Percentiles rank a stretch among this genome's conserved stretches.
Conservation (phyloP, 2,113 vertebrate species). For the Ahaetulla prasina region DNA sequence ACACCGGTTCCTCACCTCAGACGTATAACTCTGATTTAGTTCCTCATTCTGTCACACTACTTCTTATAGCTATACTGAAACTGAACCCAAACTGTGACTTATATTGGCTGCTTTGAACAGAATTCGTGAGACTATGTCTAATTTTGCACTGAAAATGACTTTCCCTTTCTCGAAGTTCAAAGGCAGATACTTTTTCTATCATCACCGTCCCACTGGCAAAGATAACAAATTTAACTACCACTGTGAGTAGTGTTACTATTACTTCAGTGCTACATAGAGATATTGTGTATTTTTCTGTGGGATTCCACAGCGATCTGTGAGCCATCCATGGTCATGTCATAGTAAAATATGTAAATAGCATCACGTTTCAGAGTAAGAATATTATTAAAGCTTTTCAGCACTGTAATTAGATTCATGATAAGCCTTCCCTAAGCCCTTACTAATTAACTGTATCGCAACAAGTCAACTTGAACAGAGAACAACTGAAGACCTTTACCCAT, state of each 20-base stretch:
- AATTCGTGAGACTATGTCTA: slow-evolving; percentile 20
- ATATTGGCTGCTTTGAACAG: slow-evolving; percentile 23
- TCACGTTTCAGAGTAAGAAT: slow-evolving; percentile 50
- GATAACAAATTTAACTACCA: slow-evolving; percentile 35
- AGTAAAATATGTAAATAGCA: slow-evolving; percentile 58
- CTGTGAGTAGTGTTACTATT: slow-evolving; percentile 37
- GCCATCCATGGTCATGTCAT: slow-evolving; percentile 48
- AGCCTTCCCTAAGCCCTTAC: slow-evolving; percentile 61
- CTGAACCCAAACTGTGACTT: background rate
- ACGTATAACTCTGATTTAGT: background rate
- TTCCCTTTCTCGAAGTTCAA: slow-evolving; percentile 31
- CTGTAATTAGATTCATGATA: slow-evolving; percentile 68
- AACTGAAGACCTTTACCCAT: slow-evolving; percentile 45
- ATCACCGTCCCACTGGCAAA: background rate
- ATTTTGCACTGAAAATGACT: slow-evolving; percentile 30
- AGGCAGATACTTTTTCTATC: slow-evolving; percentile 18
- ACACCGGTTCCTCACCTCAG: background rate
- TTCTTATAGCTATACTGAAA: background rate
- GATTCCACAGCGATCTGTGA: slow-evolving; percentile 34
- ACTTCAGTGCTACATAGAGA: slow-evolving; percentile 25
- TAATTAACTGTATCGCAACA: slow-evolving; percentile 67
- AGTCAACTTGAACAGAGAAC: slow-evolving; percentile 63
- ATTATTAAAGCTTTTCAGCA: slow-evolving; percentile 63
- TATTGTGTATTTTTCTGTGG: slow-evolving; percentile 34
- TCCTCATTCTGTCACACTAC: background rate